Base-by-base conservation (phyloP, 2,888 invertebrate species). In the Cheilosia variabilis region DNA sequence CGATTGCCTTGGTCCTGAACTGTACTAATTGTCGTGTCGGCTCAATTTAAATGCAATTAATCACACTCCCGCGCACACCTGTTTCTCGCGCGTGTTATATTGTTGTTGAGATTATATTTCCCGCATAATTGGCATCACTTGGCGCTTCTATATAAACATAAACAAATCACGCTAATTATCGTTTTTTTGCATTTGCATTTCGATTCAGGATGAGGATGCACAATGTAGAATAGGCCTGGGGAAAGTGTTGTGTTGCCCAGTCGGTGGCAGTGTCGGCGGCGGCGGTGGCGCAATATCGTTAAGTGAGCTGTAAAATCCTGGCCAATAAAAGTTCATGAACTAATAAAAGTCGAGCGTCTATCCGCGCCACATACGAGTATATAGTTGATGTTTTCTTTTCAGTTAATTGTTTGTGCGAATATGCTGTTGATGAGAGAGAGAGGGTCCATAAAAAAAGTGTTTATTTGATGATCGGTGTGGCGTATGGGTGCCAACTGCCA, bases 271-370 rank as follows among this genome's bases (percentile, higher is more conserved):
- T 31, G 63, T 31, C 63, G 52, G 22, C 24, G 31, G 24, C 22
- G 43, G 17, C 52, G 22, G 76, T 65, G 65, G 71, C 65, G 45
- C 62, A 71, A 65, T 73, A 75, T 79, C 53, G 66, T 86, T 77
- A 81, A 86, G 69, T 81, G 68, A 81, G 86, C 57, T 86, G 81
- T 86, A 81, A 86, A 86, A 72, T 72, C 22, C 75, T 77, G 66
- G 81, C 71, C 68, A 81, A 81, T 86, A 86, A 86, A 86, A 86
- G 76, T 68, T 86, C 76, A 86, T 72, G 81, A 77, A 86, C 69
- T 60, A 86, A 81, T 86, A 86, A 86, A 86, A 86, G 37, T 45
- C 60, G 17, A 10, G 27, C 52, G 60, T 43, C 80, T 73, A 50
- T 76, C 37, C 24, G 62, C 15, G 55, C 45, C 43, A 31, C 47